phyloP scores from a whole-genome alignment of 2,113 vertebrate genomes.

The Alectura lathami region DNA sequence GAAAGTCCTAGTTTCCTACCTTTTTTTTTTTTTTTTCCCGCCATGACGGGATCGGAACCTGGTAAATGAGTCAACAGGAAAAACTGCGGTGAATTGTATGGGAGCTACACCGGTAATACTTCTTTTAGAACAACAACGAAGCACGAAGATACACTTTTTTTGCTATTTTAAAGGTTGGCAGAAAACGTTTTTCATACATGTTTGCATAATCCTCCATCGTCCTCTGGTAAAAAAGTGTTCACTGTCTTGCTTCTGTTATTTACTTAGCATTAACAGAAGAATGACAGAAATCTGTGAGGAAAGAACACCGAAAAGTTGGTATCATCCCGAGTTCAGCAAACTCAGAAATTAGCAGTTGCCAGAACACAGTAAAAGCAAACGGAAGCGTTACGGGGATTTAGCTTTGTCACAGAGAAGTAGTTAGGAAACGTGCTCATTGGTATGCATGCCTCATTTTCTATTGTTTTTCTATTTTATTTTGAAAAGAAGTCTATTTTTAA shows the following conservation, averaged over 20 bases:
- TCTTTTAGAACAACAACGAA: not conserved
- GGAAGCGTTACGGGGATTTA: conserved; percentile 3
- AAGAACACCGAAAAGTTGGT: not conserved
- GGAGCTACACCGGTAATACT: not conserved
- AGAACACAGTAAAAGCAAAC: not conserved
- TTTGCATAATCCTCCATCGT: not conserved
- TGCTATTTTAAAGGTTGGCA: not conserved
- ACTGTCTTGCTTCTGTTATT: not conserved
- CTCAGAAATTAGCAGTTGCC: conserved; percentile 6
- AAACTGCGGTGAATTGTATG: not conserved
- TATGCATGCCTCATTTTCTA: conserved; percentile 18
- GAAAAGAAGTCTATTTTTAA: conserved; percentile 18
- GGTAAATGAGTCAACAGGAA: conserved; percentile 3
- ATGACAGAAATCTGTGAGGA: not conserved
- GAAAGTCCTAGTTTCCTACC: not conserved
- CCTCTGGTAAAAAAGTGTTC: not conserved
- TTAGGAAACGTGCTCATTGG: conserved; percentile 30
- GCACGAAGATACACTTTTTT: not conserved
- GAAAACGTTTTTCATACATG: not conserved
- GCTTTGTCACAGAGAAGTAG: conserved; percentile 30
- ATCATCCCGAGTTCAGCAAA: conserved; percentile 5
- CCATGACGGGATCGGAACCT: not conserved
- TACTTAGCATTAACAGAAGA: not conserved
- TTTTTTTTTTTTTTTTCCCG: not conserved
- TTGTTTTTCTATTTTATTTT: not conserved